phyloP scores from a whole-genome alignment of 2,113 vertebrate genomes.

The Cebidichthys violaceus region DNA sequence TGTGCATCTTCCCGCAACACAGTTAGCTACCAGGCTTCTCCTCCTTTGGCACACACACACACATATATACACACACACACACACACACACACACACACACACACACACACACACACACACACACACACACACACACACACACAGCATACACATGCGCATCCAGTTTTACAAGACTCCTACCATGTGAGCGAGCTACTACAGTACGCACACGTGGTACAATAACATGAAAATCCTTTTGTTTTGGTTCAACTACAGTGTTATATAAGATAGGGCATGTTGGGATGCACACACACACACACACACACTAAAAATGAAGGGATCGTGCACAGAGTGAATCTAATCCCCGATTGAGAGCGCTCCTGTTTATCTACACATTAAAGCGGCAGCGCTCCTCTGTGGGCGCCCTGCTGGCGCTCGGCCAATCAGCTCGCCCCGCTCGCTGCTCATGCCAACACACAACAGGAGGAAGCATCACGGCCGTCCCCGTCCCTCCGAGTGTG shows the following conservation, averaged over 20 bases:
- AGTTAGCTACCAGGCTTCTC: constrained; percentile 45
- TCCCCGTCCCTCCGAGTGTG: neutral
- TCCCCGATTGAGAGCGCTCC: constrained; percentile 48
- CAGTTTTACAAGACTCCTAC: neutral
- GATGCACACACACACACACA: neutral
- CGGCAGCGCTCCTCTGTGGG: constrained; percentile 35
- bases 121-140: constrained; percentile 3
- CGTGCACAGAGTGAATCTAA: constrained; percentile 40
- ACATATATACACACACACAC: constrained; percentile 15
- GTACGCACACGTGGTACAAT: neutral
- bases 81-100: constrained; percentile 9
- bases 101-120: constrained; percentile 10
- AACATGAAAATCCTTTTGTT: neutral
- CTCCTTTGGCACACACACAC: constrained; percentile 3
- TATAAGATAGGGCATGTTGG: neutral
- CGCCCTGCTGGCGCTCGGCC: constrained; percentile 55
- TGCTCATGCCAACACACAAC: constrained; percentile 12
- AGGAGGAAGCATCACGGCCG: neutral
- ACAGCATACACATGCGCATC: constrained; percentile 7
- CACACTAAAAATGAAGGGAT: constrained; percentile 34
- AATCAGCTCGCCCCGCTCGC: constrained; percentile 36
- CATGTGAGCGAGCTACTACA: neutral
- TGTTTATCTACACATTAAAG: constrained; percentile 48
- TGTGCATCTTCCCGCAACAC: constrained; percentile 63
- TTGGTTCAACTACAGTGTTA: neutral